phyloP scores from a whole-genome alignment of 2,888 invertebrate genomes.

The Euzetes globulus region DNA sequence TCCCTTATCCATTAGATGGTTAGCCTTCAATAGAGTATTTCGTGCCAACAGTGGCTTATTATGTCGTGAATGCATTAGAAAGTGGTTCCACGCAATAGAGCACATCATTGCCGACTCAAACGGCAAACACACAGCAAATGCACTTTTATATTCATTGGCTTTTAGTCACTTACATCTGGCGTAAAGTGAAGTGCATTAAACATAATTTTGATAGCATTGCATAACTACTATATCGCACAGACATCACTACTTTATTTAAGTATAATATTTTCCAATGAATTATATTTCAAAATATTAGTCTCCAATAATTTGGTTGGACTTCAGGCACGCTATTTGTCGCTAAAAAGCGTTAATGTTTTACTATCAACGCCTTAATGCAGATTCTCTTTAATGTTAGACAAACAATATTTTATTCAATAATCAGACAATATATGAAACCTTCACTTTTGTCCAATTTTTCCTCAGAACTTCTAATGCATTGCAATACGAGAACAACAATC shows the following conservation, averaged over 20 bases:
- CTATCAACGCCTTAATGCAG: conserved; percentile 8
- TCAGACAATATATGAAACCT: neutral
- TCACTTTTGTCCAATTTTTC: neutral
- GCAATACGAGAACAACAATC: neutral
- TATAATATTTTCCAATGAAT: conserved; percentile 18
- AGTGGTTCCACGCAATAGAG: conserved; percentile 29
- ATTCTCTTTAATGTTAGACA: neutral
- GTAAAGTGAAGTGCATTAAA: conserved; percentile 30
- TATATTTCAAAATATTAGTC: conserved; percentile 20
- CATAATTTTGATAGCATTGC: conserved; percentile 15
- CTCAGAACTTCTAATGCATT: neutral
- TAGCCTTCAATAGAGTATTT: neutral
- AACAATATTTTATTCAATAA: neutral
- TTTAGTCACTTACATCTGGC: conserved; percentile 29
- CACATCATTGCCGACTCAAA: conserved; percentile 22
- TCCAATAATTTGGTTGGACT: neutral
- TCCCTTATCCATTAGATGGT: conserved; percentile 25
- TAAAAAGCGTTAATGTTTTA: conserved; percentile 9
- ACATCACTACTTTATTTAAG: conserved; percentile 27
- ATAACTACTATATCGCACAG: neutral
- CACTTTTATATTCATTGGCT: conserved; percentile 28
- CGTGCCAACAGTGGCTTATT: conserved; percentile 14
- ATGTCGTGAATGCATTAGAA: conserved; percentile 22
- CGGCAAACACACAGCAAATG: conserved; percentile 17
- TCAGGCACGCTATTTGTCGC: conserved; percentile 6